Percentiles rank a stretch among this genome's conserved stretches.
phyloP scores from a whole-genome alignment of 2,797 vertebrate species.

The Melanogrammus aeglefinus region DNA sequence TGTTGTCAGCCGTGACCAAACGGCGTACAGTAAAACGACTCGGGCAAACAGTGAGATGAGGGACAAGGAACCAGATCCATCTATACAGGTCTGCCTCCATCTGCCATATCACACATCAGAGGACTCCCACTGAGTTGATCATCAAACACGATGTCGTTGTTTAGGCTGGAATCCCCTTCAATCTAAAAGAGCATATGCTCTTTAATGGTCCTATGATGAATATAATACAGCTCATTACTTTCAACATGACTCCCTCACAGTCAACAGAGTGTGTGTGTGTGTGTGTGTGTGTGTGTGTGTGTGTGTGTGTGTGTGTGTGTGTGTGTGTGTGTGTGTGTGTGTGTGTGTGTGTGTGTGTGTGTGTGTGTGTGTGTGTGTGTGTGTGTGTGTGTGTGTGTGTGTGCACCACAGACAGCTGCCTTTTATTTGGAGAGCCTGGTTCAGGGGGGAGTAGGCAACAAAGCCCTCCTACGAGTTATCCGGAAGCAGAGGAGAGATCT shows the following conservation, averaged over 20 bases:
- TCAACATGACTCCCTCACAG: not conserved
- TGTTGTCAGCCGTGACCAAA: not conserved
- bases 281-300: conserved; percentile 1
- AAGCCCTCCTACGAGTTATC: not conserved
- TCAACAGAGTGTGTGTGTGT: not conserved
- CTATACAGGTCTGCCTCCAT: not conserved
- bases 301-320: conserved; percentile 4
- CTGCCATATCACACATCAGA: not conserved
- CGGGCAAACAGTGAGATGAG: not conserved
- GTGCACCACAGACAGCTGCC: not conserved
- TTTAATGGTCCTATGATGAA: not conserved
- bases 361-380: conserved; percentile 2
- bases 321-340: not conserved
- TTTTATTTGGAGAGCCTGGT: not conserved
- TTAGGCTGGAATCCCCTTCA: not conserved
- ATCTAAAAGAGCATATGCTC: not conserved
- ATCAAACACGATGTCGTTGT: not conserved
- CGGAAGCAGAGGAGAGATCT: not conserved
- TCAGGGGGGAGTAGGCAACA: not conserved
- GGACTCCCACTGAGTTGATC: not conserved
- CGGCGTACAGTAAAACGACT: not conserved
- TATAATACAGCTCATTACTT: not conserved
- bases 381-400: not conserved
- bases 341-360: conserved; percentile 2
- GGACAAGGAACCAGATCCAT: not conserved